Percentiles rank a stretch among this genome's conserved stretches.
phyloP scores from a whole-genome alignment of 2,113 vertebrate species.

The Chamaea fasciata region DNA sequence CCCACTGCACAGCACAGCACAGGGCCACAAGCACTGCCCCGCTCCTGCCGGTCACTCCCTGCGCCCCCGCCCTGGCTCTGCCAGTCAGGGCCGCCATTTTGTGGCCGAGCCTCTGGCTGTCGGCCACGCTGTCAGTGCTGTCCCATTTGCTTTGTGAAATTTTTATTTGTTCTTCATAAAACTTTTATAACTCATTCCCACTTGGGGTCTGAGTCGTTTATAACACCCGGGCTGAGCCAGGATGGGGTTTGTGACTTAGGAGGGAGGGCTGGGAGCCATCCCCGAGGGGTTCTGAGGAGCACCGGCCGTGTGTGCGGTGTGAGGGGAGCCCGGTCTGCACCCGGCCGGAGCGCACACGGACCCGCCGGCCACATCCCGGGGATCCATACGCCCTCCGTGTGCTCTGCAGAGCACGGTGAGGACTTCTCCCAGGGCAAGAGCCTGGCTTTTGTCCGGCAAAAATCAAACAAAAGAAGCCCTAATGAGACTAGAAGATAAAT shows the following conservation, averaged over 20 bases:
- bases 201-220: neutral
- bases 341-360: neutral
- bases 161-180: neutral
- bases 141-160: neutral
- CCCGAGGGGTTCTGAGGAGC: neutral
- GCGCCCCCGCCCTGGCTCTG: no score
- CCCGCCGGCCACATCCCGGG: no score
- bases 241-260: neutral
- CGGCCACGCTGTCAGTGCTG: neutral
- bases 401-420: fast-evolving
- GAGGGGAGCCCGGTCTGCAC: neutral
- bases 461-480: neutral
- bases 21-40: neutral
- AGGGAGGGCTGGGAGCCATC: neutral
- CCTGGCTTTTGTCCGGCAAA: neutral
- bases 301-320: neutral
- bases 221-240: no score
- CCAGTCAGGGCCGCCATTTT: neutral
- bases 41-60: neutral
- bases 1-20: neutral
- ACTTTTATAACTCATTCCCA: neutral
- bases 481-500: neutral
- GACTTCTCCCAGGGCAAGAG: no score
- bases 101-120: neutral
- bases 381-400: neutral